A percentile compares a stretch with the other conserved stretches of the same genome.
These are phyloP conservation scores for Cisticola juncidis DNA, from an alignment of 2,113 vertebrate genomes.

Conservation along the genomic window DNA sequence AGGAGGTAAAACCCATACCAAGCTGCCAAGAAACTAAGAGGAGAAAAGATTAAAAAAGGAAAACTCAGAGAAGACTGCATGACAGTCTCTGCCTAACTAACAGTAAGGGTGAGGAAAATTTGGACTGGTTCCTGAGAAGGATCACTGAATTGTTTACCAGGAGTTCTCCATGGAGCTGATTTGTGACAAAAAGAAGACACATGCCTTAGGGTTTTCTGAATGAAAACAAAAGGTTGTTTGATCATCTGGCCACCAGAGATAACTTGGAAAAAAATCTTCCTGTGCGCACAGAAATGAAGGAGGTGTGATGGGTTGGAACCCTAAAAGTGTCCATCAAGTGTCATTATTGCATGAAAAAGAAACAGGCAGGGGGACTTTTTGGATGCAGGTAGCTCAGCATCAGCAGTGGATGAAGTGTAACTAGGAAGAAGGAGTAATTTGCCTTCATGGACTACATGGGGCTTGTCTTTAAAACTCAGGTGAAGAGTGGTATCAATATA, in stretches of 20 bases:
- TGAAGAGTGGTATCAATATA: background rate
- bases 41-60: background rate
- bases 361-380: background rate
- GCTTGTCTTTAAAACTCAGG: background rate
- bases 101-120: background rate
- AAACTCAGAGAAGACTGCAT: background rate
- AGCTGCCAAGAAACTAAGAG: background rate
- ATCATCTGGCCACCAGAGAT: background rate
- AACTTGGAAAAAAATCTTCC: background rate
- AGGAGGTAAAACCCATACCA: background rate
- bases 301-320: background rate
- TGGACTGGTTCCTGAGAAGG: background rate
- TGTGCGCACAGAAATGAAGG: background rate
- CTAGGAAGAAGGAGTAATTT: background rate
- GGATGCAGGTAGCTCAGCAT: background rate
- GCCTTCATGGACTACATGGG: background rate
- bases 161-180: background rate
- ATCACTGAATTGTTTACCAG: background rate
- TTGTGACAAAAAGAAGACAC: background rate
- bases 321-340: background rate
- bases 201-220: background rate
- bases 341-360: background rate
- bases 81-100: background rate
- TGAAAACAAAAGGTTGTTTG: background rate
- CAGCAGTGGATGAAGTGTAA: background rate